Evolutionary conservation across 2,888 invertebrate species (phyloP).

Genomic region (Doris montereyensis): DNA sequence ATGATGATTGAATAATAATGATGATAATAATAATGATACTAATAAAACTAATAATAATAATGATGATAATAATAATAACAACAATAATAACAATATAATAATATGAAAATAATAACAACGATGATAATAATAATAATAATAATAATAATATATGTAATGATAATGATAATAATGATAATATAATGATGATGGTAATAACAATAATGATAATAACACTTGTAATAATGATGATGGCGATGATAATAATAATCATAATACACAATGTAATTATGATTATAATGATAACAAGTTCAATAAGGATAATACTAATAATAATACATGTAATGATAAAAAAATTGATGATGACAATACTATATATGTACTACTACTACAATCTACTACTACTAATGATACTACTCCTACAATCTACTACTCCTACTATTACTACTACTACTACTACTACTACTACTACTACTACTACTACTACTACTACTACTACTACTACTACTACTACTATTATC

Average conservation of each 20-base stretch:
- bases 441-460: background rate
- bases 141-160: background rate
- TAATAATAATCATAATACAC: background rate
- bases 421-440: background rate
- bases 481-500: background rate
- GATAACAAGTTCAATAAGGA: background rate
- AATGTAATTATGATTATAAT: background rate
- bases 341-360: background rate
- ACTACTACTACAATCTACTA: background rate
- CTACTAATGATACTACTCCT: background rate
- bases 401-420: background rate
- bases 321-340: background rate
- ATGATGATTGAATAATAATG: slow-evolving; percentile 6
- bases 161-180: background rate
- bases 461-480: background rate
- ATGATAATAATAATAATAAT: background rate
- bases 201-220: background rate
- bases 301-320: background rate
- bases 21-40: background rate
- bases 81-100: background rate
- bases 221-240: background rate
- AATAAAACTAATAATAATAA: background rate
- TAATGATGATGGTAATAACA: background rate
- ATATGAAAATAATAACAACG: background rate
- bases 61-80: background rate